Evolutionary conservation across 2,113 vertebrate species (phyloP).

Genomic region (Dasyornis broadbenti): DNA sequence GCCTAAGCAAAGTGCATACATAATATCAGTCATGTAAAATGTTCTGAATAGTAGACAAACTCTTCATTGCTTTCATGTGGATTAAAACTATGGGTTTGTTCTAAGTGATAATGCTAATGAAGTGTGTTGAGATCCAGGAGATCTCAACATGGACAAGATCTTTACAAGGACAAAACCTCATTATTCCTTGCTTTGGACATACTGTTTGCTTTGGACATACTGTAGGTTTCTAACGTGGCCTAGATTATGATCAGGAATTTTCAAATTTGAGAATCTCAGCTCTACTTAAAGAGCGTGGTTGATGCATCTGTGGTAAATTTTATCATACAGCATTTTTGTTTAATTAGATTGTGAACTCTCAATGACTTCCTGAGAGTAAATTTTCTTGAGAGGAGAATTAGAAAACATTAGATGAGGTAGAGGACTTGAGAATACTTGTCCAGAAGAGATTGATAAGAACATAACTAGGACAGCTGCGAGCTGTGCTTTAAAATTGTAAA

Average conservation of each 20-base stretch:
- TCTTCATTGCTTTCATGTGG: background rate
- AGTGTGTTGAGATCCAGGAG: background rate
- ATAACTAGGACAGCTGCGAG: constrained; percentile 48
- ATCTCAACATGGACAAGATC: no score
- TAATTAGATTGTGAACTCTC: constrained; percentile 54
- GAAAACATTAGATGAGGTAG: constrained; percentile 49
- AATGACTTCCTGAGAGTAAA: constrained; percentile 56
- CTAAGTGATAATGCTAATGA: background rate
- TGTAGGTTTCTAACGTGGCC: background rate
- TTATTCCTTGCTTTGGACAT: background rate
- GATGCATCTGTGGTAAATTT: constrained; percentile 38
- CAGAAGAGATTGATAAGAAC: constrained; percentile 59
- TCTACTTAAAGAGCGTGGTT: background rate
- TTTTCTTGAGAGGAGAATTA: constrained; percentile 56
- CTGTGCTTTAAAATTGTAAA: constrained; percentile 51
- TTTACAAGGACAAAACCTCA: background rate
- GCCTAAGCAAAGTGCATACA: background rate
- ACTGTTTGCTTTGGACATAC: background rate
- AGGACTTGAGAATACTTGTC: constrained; percentile 56
- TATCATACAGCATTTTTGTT: constrained; percentile 1
- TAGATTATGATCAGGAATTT: constrained; percentile 17
- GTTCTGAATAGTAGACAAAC: background rate
- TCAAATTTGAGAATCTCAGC: background rate
- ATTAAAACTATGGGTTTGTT: background rate
- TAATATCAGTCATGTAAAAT: background rate